Percentiles rank a stretch among this genome's conserved stretches.
Conservation (phyloP, 2,113 vertebrate genomes). For the Porphyrio hochstetteri region DNA sequence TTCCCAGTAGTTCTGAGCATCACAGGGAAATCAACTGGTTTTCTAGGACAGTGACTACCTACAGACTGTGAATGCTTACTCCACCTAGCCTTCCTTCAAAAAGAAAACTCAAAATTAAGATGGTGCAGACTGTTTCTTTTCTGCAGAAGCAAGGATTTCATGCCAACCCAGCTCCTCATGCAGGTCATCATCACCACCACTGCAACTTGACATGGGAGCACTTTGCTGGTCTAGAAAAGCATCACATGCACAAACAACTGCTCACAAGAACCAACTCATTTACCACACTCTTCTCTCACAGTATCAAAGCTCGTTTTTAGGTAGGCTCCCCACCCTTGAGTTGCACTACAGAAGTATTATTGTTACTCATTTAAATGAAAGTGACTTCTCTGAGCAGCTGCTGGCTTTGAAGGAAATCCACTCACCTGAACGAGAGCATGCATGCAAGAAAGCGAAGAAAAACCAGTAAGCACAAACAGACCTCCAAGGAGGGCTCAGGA, state of each 20-base stretch:
- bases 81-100: not conserved
- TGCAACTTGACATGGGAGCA: not conserved
- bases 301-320: not conserved
- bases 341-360: not conserved
- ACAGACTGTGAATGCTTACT: not conserved
- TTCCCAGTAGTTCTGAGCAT: not conserved
- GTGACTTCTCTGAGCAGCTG: not conserved
- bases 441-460: not conserved
- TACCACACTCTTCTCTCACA: not conserved
- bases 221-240: not conserved
- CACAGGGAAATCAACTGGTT: not conserved
- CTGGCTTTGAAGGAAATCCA: not conserved
- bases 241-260: not conserved
- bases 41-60: not conserved
- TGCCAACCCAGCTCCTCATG: not conserved
- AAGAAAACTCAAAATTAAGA: not conserved
- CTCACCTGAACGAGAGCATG: not conserved
- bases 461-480: not conserved
- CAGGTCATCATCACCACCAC: not conserved
- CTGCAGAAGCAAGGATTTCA: not conserved
- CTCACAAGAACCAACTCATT: not conserved
- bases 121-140: not conserved
- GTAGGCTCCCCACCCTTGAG: not conserved
- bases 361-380: not conserved
- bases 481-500: not conserved